Conservation (phyloP, 2,888 invertebrate species). For the Clivina fossor region DNA sequence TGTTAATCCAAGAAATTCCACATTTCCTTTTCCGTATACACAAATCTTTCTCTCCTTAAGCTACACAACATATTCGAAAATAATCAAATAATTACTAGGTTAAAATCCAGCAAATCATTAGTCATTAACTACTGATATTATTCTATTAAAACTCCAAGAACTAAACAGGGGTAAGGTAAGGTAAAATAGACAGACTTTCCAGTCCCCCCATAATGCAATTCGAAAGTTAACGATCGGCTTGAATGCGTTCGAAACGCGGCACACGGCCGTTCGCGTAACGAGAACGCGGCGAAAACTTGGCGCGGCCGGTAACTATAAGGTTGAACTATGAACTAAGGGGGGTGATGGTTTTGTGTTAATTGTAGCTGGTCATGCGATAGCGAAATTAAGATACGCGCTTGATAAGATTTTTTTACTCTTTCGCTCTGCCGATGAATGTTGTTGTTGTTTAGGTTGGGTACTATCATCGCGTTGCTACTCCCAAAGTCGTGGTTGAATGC, state of each 20-base stretch:
- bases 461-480: neutral
- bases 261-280: neutral
- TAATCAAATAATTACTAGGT: constrained; percentile 30
- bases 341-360: too few relatives aligned
- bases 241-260: too few relatives aligned
- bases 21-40: too few relatives aligned
- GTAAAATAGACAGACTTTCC: too few relatives aligned
- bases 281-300: neutral
- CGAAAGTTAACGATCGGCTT: constrained; percentile 27
- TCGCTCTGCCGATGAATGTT: too few relatives aligned
- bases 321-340: too few relatives aligned
- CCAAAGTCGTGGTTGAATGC: too few relatives aligned
- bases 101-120: constrained; percentile 28
- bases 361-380: constrained; percentile 30
- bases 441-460: constrained; percentile 2
- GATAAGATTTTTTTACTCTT: too few relatives aligned
- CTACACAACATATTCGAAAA: constrained; percentile 21
- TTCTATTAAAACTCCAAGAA: constrained; percentile 26
- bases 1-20: too few relatives aligned
- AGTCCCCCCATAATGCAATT: constrained; percentile 29
- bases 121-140: constrained; percentile 30
- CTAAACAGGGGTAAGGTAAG: neutral
- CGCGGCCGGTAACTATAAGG: too few relatives aligned
- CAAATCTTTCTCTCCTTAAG: too few relatives aligned
- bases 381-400: constrained; percentile 34